Evolutionary conservation across 2,888 invertebrate species (phyloP), one percentile per base, ranked within the genome.

Genomic region (Nomada flava): DNA sequence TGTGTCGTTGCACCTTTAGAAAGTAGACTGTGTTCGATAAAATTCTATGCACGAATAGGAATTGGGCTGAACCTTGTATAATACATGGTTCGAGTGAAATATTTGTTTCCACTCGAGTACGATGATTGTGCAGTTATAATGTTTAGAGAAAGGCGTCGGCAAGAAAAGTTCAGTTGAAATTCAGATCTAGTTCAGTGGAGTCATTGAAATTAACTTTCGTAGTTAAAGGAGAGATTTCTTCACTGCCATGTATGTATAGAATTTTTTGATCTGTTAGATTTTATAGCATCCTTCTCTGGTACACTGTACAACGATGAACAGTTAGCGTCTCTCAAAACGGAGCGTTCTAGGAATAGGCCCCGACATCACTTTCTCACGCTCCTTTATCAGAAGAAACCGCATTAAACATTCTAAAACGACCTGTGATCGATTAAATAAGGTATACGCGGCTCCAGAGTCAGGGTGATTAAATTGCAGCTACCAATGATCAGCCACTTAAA

Each of bases 1-100:
- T 44, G 50, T 20, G 55, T 63, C 50, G 68, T 68, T 59, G 26
- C 52, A 23, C 42, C n/a, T 73, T 64, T 75, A 75, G 74, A 75
- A 75, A 68, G 74, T 65, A 10, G 23, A n/a, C 36, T 42, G 42
- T 15, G 36, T 10, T 50, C 36, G 52, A 55, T 29, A 47, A 76
- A 76, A 76, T 53, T 29, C 55, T 76, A 4, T 10, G 18, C 18
- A 23, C 23, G 23, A 13, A 47, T 10, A 47, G 36, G 36, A 36
- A 15, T 44, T 18, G 11, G 9, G 5, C 52, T 10, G 10, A 20
- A 42, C 47, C 44, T 73, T 23, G 18, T 47, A 29, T 18, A 57
- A 65, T 36, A 36, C 36, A 7, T 36, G 11, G 47, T 50, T 26
- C 7, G 2, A 20, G 20, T 29, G 10, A 1, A 36, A 67, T 67